Evolutionary conservation across 2,113 vertebrate genomes (phyloP).

Genomic region (Carassius auratus): DNA sequence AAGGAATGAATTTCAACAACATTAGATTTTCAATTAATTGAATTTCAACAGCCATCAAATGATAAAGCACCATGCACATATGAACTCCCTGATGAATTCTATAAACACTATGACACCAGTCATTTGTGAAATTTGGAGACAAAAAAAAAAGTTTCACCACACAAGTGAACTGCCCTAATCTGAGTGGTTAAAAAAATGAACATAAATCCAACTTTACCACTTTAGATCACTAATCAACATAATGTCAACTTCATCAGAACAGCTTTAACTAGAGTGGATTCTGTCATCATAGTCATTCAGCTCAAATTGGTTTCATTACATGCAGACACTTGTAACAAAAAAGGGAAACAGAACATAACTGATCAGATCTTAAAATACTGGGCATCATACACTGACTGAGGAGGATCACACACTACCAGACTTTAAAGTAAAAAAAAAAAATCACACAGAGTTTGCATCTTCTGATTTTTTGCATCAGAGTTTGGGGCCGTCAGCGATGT

Average conservation of each 20-base stretch:
- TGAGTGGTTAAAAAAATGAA: background rate
- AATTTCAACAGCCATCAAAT: background rate
- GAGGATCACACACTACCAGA: no score
- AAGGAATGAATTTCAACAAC: background rate
- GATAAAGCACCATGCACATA: background rate
- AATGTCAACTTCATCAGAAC: background rate
- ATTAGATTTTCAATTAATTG: no score
- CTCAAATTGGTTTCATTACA: background rate
- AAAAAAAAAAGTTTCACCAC: background rate
- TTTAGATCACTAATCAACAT: background rate
- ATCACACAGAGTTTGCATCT: no score
- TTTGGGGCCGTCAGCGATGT: no score
- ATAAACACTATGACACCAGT: background rate
- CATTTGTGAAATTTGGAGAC: background rate
- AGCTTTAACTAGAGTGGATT: background rate
- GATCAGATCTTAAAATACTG: no score
- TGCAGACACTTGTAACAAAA: background rate
- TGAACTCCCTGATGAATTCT: background rate
- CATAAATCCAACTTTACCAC: background rate
- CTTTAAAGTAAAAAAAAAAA: no score
- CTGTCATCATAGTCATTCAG: background rate
- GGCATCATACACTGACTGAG: no score
- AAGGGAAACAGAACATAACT: no score
- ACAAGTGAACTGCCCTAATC: background rate
- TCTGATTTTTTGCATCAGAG: no score